Evolutionary conservation across 2,797 vertebrate species (phyloP), one percentile per base, ranked within the genome.

Genomic region (Danio kyathit): DNA sequence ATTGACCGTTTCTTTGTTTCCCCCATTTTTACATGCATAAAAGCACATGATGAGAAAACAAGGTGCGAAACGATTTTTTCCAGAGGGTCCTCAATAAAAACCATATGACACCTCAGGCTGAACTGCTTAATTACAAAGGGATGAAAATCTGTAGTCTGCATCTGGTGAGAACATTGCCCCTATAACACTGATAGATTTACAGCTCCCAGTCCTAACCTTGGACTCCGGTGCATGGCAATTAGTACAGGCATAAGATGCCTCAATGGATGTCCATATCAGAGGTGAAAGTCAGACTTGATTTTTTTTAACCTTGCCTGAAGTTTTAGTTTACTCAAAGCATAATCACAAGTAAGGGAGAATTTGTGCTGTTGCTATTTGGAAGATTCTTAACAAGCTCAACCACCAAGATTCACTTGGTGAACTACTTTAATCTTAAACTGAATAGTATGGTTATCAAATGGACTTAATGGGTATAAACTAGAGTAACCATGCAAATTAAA

Each of bases 61-160:
- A 94, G 94, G 89, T 89, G 91, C 83, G 89, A 91, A 91, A 92
- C 88, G 85, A 93, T 92, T 87, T 90, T 91, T 91, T 93, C 91
- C 91, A 93, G 92, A 92, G 88, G 65, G 71, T 86, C 87, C 86
- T 86, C 87, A 87, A 93, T 91, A 93, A 89, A 93, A 95, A 93
- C 89, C 91, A 89, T 90, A 93, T 89, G 93, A 94, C 92, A 94
- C 92, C 89, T 90, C 91, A 88, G 91, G 89, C 92, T 91, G 92
- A 89, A 92, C 90, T 88, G 90, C 92, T 95, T 95, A 94, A 95
- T 95, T 95, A 95, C 93, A 94, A 93, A 95, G 92, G 93, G 93
- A 95, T 95, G 94, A 94, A 94, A 94, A 92, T 92, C 92, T 92
- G 92, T 93, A 90, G 89, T 92, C 90, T 92, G 94, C 94, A 95